Evolutionary conservation across 2,797 vertebrate species (phyloP), one percentile per base, ranked within the genome.

Genomic region (Helostoma temminkii): DNA sequence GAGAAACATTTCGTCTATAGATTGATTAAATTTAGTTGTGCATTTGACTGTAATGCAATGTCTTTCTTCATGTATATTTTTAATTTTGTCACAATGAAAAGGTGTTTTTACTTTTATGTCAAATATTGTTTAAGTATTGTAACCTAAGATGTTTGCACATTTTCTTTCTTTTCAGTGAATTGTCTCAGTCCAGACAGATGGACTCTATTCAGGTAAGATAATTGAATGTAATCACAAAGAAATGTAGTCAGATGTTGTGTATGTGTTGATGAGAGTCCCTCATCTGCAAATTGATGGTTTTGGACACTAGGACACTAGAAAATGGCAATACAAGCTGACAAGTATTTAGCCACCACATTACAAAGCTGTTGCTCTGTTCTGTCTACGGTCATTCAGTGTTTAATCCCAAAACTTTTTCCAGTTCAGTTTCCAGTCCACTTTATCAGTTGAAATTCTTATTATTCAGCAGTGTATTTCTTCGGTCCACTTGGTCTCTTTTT

Each of bases 201-300:
- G 96, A 96, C 50, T 91, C 92, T 53, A 93, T 92, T 60, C 91
- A 96, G 95, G 98, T 99, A 86, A 90, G 91, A n/a, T n/a, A n/a
- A n/a, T n/a, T n/a, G n/a, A n/a, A n/a, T n/a, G 39, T 39, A 4
- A 32, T 39, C 18, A 26, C 19, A 66, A 50, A 39, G 14, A 36
- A 48, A 22, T 30, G 4, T 7, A 2, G 54, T 3, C 19, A 60
- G 30, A 0, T 46, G 9, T 32, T 58, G 54, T 32, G 4, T 50
- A 18, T 42, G 28, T 21, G 3, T 24, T 43, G 3, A 30, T 41
- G n/a, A n/a, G n/a, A n/a, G n/a, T n/a, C n/a, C n/a, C n/a, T n/a
- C n/a, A n/a, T n/a, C n/a, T n/a, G n/a, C 30, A n/a, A n/a, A n/a
- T n/a, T n/a, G n/a, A n/a, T n/a, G n/a, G n/a, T 28, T 43, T 26